Percentiles rank a stretch among this genome's conserved stretches.
Evolutionary conservation across 2,888 invertebrate species (phyloP).

Genomic region (Meiosimyza platycephala): DNA sequence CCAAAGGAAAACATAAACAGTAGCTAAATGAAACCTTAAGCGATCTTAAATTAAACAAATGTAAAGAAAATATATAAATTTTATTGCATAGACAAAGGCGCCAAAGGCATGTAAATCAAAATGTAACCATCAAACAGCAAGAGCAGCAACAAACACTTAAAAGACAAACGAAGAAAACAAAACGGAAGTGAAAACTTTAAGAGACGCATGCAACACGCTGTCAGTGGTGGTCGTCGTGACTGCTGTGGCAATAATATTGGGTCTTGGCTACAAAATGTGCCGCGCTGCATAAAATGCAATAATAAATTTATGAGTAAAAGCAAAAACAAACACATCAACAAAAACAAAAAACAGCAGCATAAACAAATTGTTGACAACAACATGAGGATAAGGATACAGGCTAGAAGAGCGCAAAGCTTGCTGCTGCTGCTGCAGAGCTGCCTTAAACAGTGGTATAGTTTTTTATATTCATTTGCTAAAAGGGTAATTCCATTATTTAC

Average conservation of each 20-base stretch:
- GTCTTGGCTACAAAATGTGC: too few relatives aligned
- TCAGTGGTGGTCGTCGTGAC: not conserved
- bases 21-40: too few relatives aligned
- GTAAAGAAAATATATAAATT: conserved; percentile 1
- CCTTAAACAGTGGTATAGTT: too few relatives aligned
- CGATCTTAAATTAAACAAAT: not conserved
- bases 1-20: too few relatives aligned
- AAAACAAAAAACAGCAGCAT: conserved; percentile 7
- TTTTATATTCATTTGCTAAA: too few relatives aligned
- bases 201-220: not conserved
- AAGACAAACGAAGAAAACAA: not conserved
- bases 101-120: conserved; percentile 4
- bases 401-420: too few relatives aligned
- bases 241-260: too few relatives aligned
- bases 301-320: conserved; percentile 9
- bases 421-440: too few relatives aligned
- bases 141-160: conserved; percentile 4
- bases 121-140: conserved; percentile 8
- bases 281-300: too few relatives aligned
- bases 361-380: not conserved
- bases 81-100: conserved; percentile 2
- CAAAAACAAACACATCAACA: conserved; percentile 10
- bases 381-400: too few relatives aligned
- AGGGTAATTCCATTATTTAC: too few relatives aligned
- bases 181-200: conserved; percentile 13